Base-by-base conservation (phyloP, 2,113 vertebrate genomes). In the Brachirus orientalis region DNA sequence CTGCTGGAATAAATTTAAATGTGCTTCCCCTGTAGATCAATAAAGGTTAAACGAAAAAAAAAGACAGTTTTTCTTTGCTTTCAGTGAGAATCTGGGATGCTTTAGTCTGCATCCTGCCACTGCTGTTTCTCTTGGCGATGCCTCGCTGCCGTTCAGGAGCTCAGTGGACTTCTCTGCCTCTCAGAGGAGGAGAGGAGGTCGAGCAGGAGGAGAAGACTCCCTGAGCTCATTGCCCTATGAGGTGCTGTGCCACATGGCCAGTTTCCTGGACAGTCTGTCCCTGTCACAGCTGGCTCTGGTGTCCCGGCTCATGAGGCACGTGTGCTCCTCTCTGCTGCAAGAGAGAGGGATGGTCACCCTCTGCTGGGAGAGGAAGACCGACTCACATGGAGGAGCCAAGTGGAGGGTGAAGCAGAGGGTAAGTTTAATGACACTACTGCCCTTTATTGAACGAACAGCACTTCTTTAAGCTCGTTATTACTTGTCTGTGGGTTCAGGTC, bases 271-370 rank as follows among this genome's bases (percentile, higher is more conserved):
- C 90, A 96, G 96, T 64, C 90, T 97, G 79, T 96, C 96, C 66
- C 93, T 99, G 61, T 95, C 93, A 50, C 97, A 99, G 86, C 90
- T 99, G 36, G 95, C 98, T 0, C 93, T 97, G 90, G 97, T 96
- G 54, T 99, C 97, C 0, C 80, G 73, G 37, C 89, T 96, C 64
- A 96, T 98, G 94, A 95, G 96, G 79, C 94, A 96, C 46, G 93
- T 99, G 85, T 96, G 95, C 85, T 94, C 93, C 67, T 94, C 95
- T 13, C 91, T 95, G 76, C 93, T 99, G 77, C 94, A 96, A 78
- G 95, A 96, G 16, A 89, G 94, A 82, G 98, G 98, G 69, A 98
- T 99, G 95, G 97, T 99, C 65, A 91, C 93, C 7, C 92, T 98
- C n/a, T 60, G 56, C 28, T 99, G 98, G 98, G 94, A 94, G 84